These are phyloP conservation scores for Orthosia incerta DNA, from an alignment of 2,888 invertebrate genomes.

Conservation along the genomic window DNA sequence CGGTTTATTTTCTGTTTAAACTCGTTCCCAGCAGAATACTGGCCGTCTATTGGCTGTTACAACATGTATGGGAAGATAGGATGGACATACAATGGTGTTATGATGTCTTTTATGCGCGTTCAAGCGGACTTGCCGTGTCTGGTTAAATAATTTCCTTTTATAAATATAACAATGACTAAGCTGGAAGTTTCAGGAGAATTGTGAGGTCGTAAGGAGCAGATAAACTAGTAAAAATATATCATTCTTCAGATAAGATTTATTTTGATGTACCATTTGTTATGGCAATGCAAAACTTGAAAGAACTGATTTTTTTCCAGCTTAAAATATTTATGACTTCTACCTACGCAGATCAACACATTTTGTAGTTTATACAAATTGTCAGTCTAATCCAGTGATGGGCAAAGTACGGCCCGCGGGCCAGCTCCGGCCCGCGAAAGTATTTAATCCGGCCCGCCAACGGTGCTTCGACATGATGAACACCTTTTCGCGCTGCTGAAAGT, in stretches of 20 bases:
- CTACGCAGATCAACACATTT: not conserved
- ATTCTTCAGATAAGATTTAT: not conserved
- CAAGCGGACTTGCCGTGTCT: not conserved
- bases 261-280: not conserved
- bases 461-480: too few species aligned
- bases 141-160: not conserved
- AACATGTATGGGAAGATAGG: conserved; percentile 2
- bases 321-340: conserved; percentile 13
- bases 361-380: conserved; percentile 25
- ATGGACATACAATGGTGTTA: conserved; percentile 17
- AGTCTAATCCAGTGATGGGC: too few species aligned
- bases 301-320: not conserved
- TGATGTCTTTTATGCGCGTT: conserved; percentile 11
- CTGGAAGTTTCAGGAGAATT: not conserved
- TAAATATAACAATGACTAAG: not conserved
- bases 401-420: too few species aligned
- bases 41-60: conserved; percentile 25
- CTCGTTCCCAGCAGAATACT: conserved; percentile 16
- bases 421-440: too few species aligned
- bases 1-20: conserved; percentile 23
- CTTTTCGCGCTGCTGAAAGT: too few species aligned
- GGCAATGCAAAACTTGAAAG: not conserved
- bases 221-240: not conserved
- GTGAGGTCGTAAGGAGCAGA: not conserved
- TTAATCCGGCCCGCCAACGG: too few species aligned